Evolutionary conservation across 2,888 invertebrate genomes (phyloP).

Genomic region (Caenorhabditis virilis): DNA sequence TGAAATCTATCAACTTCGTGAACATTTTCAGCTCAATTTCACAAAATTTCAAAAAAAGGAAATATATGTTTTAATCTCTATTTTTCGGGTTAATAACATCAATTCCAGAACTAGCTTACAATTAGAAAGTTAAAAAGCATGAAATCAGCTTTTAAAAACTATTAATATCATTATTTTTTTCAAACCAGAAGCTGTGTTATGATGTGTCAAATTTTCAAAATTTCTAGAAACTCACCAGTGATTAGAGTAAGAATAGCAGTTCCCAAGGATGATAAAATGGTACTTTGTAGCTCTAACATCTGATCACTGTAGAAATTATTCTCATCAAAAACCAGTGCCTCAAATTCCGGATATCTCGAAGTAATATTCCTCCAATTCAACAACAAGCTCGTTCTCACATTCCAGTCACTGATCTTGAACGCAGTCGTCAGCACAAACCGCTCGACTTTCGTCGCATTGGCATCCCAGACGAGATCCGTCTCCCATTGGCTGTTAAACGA

Average conservation of each 20-base stretch:
- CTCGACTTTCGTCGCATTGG: conserved; percentile 59
- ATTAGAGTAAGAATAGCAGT: conserved; percentile 65
- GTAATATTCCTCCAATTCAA: conserved; percentile 67
- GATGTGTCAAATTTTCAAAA: too few relatives aligned
- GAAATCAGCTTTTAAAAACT: too few relatives aligned
- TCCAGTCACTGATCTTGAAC: conserved; percentile 61
- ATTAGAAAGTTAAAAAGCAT: too few relatives aligned
- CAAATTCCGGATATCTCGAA: conserved; percentile 61
- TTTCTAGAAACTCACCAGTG: conserved; percentile 15
- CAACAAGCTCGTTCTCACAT: conserved; percentile 60
- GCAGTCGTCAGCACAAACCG: conserved; percentile 68
- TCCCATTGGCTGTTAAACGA: conserved; percentile 68
- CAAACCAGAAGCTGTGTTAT: too few relatives aligned
- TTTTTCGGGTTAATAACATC: too few relatives aligned
- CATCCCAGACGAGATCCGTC: conserved; percentile 59
- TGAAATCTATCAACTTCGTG: too few relatives aligned
- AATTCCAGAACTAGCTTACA: too few relatives aligned
- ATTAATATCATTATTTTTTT: neutral
- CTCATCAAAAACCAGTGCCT: conserved; percentile 67
- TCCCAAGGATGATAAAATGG: conserved; percentile 64
- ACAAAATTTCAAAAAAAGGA: too few relatives aligned
- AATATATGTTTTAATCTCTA: too few relatives aligned
- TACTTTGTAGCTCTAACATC: conserved; percentile 62
- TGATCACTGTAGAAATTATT: conserved; percentile 69
- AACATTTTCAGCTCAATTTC: too few relatives aligned